A percentile compares a stretch with the other conserved stretches of the same genome.
Evolutionary conservation across 1,140 invertebrate species (phyloP).

Genomic region (Drosophila santomea): DNA sequence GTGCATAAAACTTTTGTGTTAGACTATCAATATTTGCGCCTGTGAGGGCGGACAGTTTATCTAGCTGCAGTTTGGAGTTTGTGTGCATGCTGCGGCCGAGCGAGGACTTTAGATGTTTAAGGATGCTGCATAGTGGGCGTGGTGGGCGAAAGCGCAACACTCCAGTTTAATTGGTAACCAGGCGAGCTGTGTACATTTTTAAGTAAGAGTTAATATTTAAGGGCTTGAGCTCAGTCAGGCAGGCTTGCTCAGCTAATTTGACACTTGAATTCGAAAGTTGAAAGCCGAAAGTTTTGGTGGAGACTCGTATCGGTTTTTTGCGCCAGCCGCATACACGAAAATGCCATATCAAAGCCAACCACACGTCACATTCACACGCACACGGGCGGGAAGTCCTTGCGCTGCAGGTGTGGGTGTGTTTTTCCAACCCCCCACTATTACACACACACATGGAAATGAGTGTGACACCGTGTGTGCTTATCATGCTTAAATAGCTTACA

Average conservation of each 20-base stretch:
- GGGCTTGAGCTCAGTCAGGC: constrained; percentile 16
- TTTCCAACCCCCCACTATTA: background rate
- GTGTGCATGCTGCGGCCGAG: constrained; percentile 48
- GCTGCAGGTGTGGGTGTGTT: constrained; percentile 9
- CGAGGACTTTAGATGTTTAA: constrained; percentile 8
- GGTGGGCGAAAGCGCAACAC: constrained; percentile 64
- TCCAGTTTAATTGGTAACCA: constrained; percentile 76
- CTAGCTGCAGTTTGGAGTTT: constrained; percentile 71
- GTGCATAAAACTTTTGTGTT: constrained; percentile 76
- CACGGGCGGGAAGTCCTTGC: background rate
- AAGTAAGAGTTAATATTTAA: constrained; percentile 80
- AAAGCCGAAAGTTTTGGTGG: constrained; percentile 9
- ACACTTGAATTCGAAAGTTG: constrained; percentile 56
- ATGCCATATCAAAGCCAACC: constrained; percentile 63
- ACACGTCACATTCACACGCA: constrained; percentile 50
- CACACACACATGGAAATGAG: constrained; percentile 5
- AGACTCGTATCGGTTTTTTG: constrained; percentile 26
- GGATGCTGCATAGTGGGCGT: background rate
- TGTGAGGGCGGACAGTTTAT: constrained; percentile 65
- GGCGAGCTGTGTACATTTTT: constrained; percentile 74
- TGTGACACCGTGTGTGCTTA: constrained; percentile 45
- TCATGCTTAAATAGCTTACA: constrained; percentile 65
- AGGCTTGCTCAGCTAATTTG: constrained; percentile 55
- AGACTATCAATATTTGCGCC: constrained; percentile 79
- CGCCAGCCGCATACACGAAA: constrained; percentile 45